Conservation (phyloP, 2,113 vertebrate genomes). For the Lynx canadensis region DNA sequence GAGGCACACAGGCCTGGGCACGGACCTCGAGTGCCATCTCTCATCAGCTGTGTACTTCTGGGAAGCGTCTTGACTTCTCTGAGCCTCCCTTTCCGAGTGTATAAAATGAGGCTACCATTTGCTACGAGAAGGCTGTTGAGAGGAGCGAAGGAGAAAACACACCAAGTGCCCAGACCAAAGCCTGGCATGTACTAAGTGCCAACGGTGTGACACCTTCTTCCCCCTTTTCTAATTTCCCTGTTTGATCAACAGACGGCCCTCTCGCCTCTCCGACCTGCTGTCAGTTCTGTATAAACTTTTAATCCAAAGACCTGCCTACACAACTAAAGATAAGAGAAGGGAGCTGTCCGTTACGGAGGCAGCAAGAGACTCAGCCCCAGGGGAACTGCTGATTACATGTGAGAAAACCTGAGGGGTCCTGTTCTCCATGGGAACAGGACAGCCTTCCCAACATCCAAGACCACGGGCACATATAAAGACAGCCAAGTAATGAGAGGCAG, state of each 20-base stretch:
- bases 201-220: background rate
- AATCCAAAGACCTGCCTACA: background rate
- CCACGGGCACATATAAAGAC: background rate
- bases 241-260: background rate
- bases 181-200: fast-evolving
- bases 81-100: background rate
- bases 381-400: fast-evolving
- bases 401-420: background rate
- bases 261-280: background rate
- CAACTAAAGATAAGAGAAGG: background rate
- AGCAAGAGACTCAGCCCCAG: background rate
- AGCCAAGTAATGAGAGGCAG: slow-evolving; percentile 23
- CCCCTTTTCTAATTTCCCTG: background rate
- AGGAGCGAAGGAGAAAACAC: background rate
- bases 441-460: background rate
- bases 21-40: fast-evolving
- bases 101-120: background rate
- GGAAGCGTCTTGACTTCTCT: background rate
- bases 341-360: background rate
- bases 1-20: background rate
- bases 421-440: background rate
- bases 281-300: background rate
- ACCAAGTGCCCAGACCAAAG: background rate
- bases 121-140: background rate
- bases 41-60: background rate